Conservation (phyloP, 2,888 invertebrate species). For the Parnassius apollo region DNA sequence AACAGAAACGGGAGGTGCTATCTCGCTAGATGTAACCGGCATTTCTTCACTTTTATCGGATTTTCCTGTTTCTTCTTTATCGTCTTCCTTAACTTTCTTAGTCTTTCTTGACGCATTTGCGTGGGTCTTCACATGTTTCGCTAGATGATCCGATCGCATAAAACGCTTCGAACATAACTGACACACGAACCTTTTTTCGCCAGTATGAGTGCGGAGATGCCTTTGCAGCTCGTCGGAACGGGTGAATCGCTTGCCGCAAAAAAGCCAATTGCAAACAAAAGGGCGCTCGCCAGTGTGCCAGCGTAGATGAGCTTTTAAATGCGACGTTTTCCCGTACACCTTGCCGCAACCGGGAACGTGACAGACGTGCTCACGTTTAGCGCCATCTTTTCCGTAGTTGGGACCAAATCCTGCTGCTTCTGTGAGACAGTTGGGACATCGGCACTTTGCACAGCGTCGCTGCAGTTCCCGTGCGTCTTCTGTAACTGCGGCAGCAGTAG, state of each 20-base stretch:
- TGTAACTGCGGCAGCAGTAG: conserved; percentile 61
- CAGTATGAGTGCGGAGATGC: conserved; percentile 93
- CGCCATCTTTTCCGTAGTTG: conserved; percentile 86
- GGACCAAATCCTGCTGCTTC: conserved; percentile 89
- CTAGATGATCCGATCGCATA: conserved; percentile 96
- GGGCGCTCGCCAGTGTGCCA: conserved; percentile 97
- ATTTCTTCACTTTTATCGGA: conserved; percentile 44
- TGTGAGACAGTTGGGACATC: conserved; percentile 90
- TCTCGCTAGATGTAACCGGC: conserved; percentile 26
- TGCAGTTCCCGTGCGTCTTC: conserved; percentile 81
- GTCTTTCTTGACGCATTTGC: conserved; percentile 82
- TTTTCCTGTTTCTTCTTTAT: conserved; percentile 62
- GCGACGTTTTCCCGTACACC: conserved; percentile 96
- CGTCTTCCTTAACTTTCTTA: conserved; percentile 64
- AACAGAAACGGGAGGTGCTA: conserved; percentile 17
- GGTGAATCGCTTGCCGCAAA: conserved; percentile 95
- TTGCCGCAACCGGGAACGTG: conserved; percentile 93
- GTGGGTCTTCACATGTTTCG: conserved; percentile 95
- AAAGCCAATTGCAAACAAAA: conserved; percentile 93
- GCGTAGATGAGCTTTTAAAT: conserved; percentile 94
- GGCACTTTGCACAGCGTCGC: conserved; percentile 87
- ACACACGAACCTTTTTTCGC: conserved; percentile 94
- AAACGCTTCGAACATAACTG: conserved; percentile 93
- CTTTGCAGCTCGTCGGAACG: conserved; percentile 95
- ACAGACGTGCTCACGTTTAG: conserved; percentile 91